These are phyloP conservation scores for Strigops habroptila DNA, from an alignment of 2,113 vertebrate species.

Conservation along the genomic window DNA sequence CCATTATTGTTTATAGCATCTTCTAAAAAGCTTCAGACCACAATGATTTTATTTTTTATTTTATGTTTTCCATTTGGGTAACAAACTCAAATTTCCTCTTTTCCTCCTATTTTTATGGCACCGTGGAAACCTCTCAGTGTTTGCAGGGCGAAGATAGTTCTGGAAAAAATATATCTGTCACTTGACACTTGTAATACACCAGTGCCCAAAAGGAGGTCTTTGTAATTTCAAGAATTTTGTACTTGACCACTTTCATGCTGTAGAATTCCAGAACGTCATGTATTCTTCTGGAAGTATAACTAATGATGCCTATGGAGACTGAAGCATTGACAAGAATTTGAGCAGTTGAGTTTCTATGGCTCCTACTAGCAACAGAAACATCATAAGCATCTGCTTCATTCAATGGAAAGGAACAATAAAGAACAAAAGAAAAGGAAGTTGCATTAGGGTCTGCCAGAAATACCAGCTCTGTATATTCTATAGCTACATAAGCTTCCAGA, in stretches of 20 bases:
- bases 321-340: not conserved
- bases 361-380: not conserved
- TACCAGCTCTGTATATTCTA: not conserved
- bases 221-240: not conserved
- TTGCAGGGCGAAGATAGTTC: not conserved
- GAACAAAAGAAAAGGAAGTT: not conserved
- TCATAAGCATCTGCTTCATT: not conserved
- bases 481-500: not conserved
- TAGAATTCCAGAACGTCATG: not conserved
- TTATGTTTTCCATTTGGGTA: not conserved
- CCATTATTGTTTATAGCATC: not conserved
- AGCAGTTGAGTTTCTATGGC: not conserved
- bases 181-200: not conserved
- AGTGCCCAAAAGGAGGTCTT: not conserved
- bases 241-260: not conserved
- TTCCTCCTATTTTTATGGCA: not conserved
- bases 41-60: not conserved
- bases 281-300: not conserved
- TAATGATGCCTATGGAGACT: not conserved
- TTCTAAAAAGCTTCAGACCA: not conserved
- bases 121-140: not conserved
- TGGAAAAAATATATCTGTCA: not conserved
- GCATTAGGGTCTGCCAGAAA: not conserved
- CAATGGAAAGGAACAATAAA: accelerated
- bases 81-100: not conserved